Base-by-base conservation (phyloP, 2,113 vertebrate species). In the Microcebus lehilahytsara region DNA sequence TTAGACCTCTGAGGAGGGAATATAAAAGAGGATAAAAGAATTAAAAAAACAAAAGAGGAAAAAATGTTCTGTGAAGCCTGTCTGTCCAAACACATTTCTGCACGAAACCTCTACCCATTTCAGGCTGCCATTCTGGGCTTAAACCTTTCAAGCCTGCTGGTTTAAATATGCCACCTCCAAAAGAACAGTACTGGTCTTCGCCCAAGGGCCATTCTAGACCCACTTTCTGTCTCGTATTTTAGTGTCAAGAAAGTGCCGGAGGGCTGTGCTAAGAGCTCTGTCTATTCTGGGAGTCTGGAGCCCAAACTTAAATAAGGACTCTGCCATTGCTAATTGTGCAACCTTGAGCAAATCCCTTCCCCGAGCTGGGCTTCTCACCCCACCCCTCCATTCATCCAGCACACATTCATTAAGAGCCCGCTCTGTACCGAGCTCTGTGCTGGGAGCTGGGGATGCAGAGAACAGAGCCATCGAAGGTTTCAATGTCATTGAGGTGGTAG, bases 1-100 rank as follows among this genome's bases (percentile, higher is more conserved):
- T 42, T 92, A 98, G 96, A 85, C 74, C 94, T 96, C 89, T 95
- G 64, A 95, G 46, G 25, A 85, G 25, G 2, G 56, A 93, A 58
- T 85, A 93, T 20, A 74, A 64, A 93, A 78, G 51, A 88, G 84
- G 96, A 91, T 6, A 51, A 72, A 67, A 97, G 37, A 83, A 40
- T 23, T 14, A 27, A 19, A 91, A 91, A 62, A 98, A 91, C 2
- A 16, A 66, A 19, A 95, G 56, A 62, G 0, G 53, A 91, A 53
- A 23, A 34, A 66, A 60, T 56, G 72, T 85, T 89, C 94, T 89
- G 71, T 23, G 42, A 93, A 71, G 4, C 9, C 1, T 30, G 79
- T 81, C 79, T 96, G 89, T 94, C 20, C 23, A 95, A 96, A 90
- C 20, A 62, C 10, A 84, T 30, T 81, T 95, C 89, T 66, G 64